These are phyloP conservation scores for Meteorus colon DNA, from an alignment of 2,888 invertebrate genomes.

Conservation along the genomic window DNA sequence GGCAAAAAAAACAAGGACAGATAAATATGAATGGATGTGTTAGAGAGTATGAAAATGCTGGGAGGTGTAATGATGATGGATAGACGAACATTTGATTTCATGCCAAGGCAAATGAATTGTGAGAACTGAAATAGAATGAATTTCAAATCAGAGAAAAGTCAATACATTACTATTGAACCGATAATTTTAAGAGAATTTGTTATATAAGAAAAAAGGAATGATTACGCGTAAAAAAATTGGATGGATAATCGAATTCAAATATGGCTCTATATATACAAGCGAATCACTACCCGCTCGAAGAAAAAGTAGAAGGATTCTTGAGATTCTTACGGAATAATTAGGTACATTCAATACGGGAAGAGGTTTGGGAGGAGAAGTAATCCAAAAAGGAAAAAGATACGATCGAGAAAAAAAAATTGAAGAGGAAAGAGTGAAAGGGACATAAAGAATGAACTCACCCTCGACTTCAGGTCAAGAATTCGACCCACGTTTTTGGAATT, in stretches of 20 bases:
- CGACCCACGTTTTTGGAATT: constrained; percentile 35
- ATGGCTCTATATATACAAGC: too few species aligned
- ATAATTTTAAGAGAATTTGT: background rate
- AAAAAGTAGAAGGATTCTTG: too few species aligned
- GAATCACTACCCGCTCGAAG: too few species aligned
- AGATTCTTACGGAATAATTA: too few species aligned
- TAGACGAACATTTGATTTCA: background rate
- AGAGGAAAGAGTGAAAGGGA: constrained; percentile 21
- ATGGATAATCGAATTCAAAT: too few species aligned
- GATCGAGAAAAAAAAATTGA: background rate
- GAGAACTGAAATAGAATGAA: background rate
- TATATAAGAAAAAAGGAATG: background rate
- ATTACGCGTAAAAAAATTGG: too few species aligned
- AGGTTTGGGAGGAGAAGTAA: too few species aligned
- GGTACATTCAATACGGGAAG: too few species aligned
- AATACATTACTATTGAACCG: background rate
- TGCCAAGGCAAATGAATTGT: background rate
- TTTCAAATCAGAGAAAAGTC: background rate
- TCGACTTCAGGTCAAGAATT: constrained; percentile 35
- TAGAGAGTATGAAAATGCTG: background rate
- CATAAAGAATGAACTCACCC: constrained; percentile 24
- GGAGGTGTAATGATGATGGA: background rate
- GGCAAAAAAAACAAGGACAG: constrained; percentile 42
- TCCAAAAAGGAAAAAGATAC: background rate
- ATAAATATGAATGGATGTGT: constrained; percentile 40